A percentile compares a stretch with the other conserved stretches of the same genome.
phyloP scores from a whole-genome alignment of 2,113 vertebrate genomes.

The Corythornis vintsioides region DNA sequence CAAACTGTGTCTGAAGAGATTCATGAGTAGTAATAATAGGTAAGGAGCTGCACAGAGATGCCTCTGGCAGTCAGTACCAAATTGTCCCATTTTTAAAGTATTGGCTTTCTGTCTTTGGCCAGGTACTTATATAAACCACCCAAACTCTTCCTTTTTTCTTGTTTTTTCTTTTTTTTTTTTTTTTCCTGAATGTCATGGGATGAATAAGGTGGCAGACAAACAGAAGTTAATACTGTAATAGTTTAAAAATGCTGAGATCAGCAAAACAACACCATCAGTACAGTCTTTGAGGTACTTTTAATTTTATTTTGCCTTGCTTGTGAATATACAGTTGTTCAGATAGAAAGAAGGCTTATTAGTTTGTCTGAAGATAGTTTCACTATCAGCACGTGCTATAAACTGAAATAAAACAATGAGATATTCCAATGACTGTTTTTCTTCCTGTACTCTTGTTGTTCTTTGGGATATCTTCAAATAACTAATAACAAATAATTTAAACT shows the following conservation, averaged over 20 bases:
- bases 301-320: slow-evolving; percentile 9
- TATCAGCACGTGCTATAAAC: not conserved
- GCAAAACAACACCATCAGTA: slow-evolving; percentile 29
- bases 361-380: not conserved
- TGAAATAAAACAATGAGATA: not conserved
- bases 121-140: not conserved
- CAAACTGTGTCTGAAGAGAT: slow-evolving; percentile 58
- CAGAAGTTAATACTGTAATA: not conserved
- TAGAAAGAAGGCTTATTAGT: not conserved
- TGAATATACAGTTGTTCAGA: not conserved
- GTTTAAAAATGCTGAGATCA: not conserved
- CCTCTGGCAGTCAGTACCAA: not conserved
- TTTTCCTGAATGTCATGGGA: not conserved
- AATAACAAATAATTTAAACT: not conserved
- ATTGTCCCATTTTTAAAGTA: slow-evolving; percentile 63
- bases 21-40: slow-evolving; percentile 28
- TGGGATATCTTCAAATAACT: not conserved
- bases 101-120: slow-evolving; percentile 71
- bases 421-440: not conserved
- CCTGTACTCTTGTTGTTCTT: not conserved
- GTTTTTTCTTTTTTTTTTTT: no score
- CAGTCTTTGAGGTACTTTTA: not conserved
- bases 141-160: not conserved
- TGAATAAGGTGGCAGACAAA: not conserved
- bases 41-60: slow-evolving; percentile 55